A percentile compares a stretch with the other conserved stretches of the same genome.
phyloP scores from a whole-genome alignment of 2,888 invertebrate species.

The Rosalia funebris region DNA sequence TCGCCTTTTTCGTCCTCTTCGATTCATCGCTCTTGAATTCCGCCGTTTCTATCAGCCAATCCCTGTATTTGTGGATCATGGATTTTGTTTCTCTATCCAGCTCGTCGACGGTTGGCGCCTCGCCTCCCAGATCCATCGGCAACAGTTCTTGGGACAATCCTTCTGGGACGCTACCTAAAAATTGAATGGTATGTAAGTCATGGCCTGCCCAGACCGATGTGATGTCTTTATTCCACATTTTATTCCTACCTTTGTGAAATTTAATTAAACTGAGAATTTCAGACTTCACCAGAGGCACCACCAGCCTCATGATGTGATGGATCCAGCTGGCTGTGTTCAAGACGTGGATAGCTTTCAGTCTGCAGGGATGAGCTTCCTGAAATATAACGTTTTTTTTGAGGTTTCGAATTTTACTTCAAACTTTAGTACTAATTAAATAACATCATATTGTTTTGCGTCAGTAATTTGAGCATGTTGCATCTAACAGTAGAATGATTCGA shows the following conservation, averaged over 20 bases:
- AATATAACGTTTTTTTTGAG: slow-evolving; percentile 44
- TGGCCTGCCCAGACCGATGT: no score
- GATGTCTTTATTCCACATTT: no score
- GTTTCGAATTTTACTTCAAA: no score
- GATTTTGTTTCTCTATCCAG: slow-evolving; percentile 68
- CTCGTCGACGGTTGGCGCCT: slow-evolving; percentile 67
- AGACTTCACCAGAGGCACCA: slow-evolving; percentile 73
- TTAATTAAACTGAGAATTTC: slow-evolving; percentile 71
- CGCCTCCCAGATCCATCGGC: slow-evolving; percentile 72
- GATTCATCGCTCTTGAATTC: slow-evolving; percentile 66
- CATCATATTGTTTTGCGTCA: no score
- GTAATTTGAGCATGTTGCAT: no score
- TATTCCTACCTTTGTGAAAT: slow-evolving; percentile 63
- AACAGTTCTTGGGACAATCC: slow-evolving; percentile 60
- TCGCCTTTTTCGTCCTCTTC: slow-evolving; percentile 59
- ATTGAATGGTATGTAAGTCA: no score
- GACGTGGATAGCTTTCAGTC: slow-evolving; percentile 73
- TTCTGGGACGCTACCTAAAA: slow-evolving; percentile 57
- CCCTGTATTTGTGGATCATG: slow-evolving; percentile 70
- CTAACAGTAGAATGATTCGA: no score
- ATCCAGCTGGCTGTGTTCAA: slow-evolving; percentile 75
- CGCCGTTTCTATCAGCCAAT: slow-evolving; percentile 72
- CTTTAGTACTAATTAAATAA: no score
- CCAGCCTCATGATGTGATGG: slow-evolving; percentile 74
- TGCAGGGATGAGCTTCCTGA: slow-evolving; percentile 74